These are phyloP conservation scores for Cirrhinus molitorella DNA, from an alignment of 2,797 vertebrate species.

Conservation along the genomic window DNA sequence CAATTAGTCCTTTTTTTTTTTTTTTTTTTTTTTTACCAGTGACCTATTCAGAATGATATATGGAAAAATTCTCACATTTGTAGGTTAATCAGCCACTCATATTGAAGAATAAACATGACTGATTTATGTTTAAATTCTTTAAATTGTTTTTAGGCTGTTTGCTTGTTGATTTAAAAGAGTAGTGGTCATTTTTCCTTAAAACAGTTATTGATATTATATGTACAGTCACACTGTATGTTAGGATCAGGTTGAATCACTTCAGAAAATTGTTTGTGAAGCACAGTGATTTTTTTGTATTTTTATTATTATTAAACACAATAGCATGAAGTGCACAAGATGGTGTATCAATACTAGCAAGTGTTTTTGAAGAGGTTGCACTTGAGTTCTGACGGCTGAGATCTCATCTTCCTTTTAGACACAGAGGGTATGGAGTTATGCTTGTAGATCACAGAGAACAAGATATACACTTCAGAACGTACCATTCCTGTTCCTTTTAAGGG, in stretches of 20 bases:
- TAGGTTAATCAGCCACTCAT: not conserved
- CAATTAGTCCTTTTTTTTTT: not conserved
- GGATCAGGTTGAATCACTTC: not conserved
- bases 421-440: not conserved
- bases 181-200: not conserved
- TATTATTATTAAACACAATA: not conserved
- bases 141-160: not conserved
- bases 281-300: not conserved
- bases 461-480: not conserved
- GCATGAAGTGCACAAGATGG: not conserved
- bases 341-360: not conserved
- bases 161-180: not conserved
- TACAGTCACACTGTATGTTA: not conserved
- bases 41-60: not conserved
- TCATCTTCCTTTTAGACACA: not conserved
- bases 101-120: not conserved
- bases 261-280: not conserved
- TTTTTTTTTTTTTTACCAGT: too few species aligned
- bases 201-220: too few species aligned
- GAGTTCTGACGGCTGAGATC: not conserved
- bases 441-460: constrained; percentile 19
- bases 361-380: constrained; percentile 15
- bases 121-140: not conserved
- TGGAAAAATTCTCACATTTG: not conserved
- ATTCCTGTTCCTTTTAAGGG: not conserved